Conservation (phyloP, 1,140 invertebrate species). For the Rhyzopertha dominica region DNA sequence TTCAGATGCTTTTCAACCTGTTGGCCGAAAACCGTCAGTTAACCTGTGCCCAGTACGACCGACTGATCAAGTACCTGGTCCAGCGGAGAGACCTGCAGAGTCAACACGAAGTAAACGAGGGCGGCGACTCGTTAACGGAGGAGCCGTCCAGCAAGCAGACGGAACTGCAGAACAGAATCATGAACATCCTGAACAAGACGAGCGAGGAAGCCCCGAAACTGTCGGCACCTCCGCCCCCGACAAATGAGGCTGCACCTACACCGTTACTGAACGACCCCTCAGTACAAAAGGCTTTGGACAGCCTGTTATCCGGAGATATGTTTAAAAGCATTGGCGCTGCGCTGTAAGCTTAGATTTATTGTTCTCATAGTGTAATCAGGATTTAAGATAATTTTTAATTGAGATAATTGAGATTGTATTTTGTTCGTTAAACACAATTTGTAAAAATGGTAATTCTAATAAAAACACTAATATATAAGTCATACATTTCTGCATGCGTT, state of each 20-base stretch:
- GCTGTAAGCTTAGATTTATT: background rate
- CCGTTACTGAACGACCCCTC: slow-evolving; percentile 65
- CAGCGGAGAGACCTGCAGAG: slow-evolving; percentile 67
- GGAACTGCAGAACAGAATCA: slow-evolving; percentile 77
- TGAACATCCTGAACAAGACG: slow-evolving; percentile 70
- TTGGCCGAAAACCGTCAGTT: slow-evolving; percentile 74
- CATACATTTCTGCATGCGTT: too few species aligned
- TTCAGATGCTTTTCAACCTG: slow-evolving; percentile 65
- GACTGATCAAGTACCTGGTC: slow-evolving; percentile 73
- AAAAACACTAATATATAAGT: too few species aligned
- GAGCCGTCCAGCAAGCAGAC: slow-evolving; percentile 53
- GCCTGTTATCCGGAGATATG: slow-evolving; percentile 61
- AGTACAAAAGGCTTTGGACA: slow-evolving; percentile 71
- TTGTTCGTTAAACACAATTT: too few species aligned
- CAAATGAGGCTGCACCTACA: slow-evolving; percentile 41
- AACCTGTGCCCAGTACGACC: slow-evolving; percentile 74
- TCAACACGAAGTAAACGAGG: slow-evolving; percentile 62
- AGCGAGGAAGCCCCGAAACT: slow-evolving; percentile 35
- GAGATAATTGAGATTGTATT: too few species aligned
- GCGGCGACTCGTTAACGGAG: slow-evolving; percentile 49
- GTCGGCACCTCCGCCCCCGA: slow-evolving; percentile 20
- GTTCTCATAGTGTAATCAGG: too few species aligned
- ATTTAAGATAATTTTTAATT: too few species aligned
- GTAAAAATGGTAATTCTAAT: too few species aligned
- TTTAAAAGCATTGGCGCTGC: slow-evolving; percentile 49